Evolutionary conservation across 1,140 invertebrate genomes (phyloP), one percentile per base, ranked within the genome.

Genomic region (Camponotus vicinus): DNA sequence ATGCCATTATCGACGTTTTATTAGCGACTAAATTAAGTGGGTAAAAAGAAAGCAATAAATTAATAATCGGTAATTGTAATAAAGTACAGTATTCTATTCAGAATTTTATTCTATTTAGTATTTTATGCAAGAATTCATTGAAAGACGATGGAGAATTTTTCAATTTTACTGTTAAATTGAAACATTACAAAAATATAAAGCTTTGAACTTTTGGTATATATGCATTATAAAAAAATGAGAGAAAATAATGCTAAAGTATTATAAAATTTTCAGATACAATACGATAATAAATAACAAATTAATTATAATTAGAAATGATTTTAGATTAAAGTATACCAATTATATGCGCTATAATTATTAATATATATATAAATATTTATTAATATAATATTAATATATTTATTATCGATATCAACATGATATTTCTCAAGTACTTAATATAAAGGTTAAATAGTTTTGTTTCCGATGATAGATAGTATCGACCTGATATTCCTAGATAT

Each of bases 401-500:
- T 21, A 21, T 21, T 21, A 27, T 27, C 27, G 27, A 1, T 27
- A 27, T 27, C 27, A 27, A 27, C 27, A 27, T 27, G 27, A 27
- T 27, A 27, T 59, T 78, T 7, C 40, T 61, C 55, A 9, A 55
- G 15, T 37, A 57, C 37, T 18, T 37, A 27, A 27, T 34, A 45
- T 61, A 45, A 67, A 21, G 34, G 8, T n/a, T 49, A 69, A 69
- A 32, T n/a, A 40, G n/a, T 55, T 6, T 21, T 32, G 42, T 80
- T 55, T 40, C 34, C 21, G n/a, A 45, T 40, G 27, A 15, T 52
- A 37, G 42, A 69, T 79, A 52, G 57, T 55, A n/a, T 49, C n/a
- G 34, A 42, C 21, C 4, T 18, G 77, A 40, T 55, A 27, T 69
- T 57, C 64, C 21, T 42, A 55, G 77, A 69, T 80, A 80, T 69